Conservation (phyloP, 2,888 invertebrate genomes). For the Lordiphosa andalusiaca region DNA sequence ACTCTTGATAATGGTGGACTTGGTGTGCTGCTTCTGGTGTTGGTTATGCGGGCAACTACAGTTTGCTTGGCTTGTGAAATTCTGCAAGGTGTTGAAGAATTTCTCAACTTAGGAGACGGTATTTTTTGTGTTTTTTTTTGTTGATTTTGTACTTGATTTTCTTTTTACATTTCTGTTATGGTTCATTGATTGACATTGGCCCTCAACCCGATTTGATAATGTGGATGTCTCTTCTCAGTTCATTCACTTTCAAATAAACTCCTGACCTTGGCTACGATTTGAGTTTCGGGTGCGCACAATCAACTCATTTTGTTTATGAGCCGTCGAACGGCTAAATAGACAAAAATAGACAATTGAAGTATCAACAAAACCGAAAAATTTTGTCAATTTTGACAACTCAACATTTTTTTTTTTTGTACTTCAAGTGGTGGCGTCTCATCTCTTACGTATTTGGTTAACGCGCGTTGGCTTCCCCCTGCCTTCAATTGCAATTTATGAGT, state of each 20-base stretch:
- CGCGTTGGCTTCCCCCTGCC: constrained; percentile 19
- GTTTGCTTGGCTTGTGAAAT: constrained; percentile 70
- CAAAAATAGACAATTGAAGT: constrained; percentile 39
- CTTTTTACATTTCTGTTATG: constrained; percentile 22
- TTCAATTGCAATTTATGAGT: constrained; percentile 12
- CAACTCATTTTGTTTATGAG: constrained; percentile 29
- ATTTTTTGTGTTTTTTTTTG: constrained; percentile 11
- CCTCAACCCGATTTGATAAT: constrained; percentile 34
- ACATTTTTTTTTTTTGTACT: constrained; percentile 34
- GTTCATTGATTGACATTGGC: constrained; percentile 61
- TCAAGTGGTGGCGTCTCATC: constrained; percentile 46
- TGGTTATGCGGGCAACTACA: constrained; percentile 62
- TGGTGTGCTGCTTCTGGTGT: constrained; percentile 24
- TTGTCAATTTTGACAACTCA: constrained; percentile 40
- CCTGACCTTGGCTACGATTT: constrained; percentile 68
- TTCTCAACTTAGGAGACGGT: not conserved
- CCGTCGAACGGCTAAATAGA: constrained; percentile 37
- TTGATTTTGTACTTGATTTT: constrained; percentile 57
- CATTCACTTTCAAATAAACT: constrained; percentile 57
- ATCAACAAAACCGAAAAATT: constrained; percentile 27
- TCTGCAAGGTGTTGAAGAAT: constrained; percentile 45
- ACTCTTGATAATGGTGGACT: constrained; percentile 61
- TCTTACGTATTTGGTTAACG: constrained; percentile 49
- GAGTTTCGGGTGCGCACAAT: constrained; percentile 17
- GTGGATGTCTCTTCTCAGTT: constrained; percentile 36